Evolutionary conservation across 1,140 invertebrate species (phyloP), one percentile per base, ranked within the genome.

Genomic region (Aphaenogaster rudis): DNA sequence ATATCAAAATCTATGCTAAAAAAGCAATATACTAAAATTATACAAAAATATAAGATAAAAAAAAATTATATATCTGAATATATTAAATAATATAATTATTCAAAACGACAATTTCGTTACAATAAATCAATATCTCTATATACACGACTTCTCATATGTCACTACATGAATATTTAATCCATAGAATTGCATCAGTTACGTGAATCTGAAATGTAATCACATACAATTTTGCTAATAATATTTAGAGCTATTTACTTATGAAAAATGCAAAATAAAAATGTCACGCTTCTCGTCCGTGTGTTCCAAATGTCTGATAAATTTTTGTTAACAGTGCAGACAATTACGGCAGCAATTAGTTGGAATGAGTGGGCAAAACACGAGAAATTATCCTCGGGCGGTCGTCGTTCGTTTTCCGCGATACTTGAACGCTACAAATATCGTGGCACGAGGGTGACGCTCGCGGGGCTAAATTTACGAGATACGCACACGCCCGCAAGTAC

Each of bases 31-130:
- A 66, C 13, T 11, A 48, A 13, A 28, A 15, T 57, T 57, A 64
- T 67, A 69, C 33, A 67, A 45, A 67, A 45, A 67, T 57, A 57
- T 59, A 28, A 69, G 13, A 69, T 28, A 28, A 42, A 9, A 33
- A 48, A 69, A 71, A 71, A 50, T 69, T 8, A 69, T 1, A 45
- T 17, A 33, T 33, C 1, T n/a, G 36, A 36, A 6, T 72, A 54
- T 21, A 13, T 74, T 7, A 13, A 2, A n/a, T 71, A 21, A 17
- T 13, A 45, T 63, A 59, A 63, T 45, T 17, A 54, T 13, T 61
- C 17, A 33, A 28, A 28, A 50, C 33, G 50, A 52, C 11, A 42
- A 76, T 87, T 63, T 54, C 64, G 11, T 57, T 59, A n/a, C 7
- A 52, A 63, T 48, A 69, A 77, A 57, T n/a, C 3, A 17, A 42